Evolutionary conservation across 2,797 vertebrate species (phyloP).

Genomic region (Oreonectes daqikongensis): DNA sequence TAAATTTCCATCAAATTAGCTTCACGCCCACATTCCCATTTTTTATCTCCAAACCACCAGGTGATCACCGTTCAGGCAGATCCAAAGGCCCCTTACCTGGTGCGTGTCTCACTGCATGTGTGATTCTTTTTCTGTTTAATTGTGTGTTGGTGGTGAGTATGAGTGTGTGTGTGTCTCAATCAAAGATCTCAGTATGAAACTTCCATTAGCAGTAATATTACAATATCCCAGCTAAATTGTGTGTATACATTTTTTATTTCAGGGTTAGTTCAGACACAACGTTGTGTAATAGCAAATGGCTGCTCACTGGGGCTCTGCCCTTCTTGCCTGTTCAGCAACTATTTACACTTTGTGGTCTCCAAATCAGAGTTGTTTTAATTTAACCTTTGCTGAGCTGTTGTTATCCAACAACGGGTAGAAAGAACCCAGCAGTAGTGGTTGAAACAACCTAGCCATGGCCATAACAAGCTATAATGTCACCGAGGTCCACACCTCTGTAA

Average conservation of each 20-base stretch:
- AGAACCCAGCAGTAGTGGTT: too few relatives aligned
- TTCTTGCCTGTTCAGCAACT: neutral
- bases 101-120: constrained; percentile 24
- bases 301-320: neutral
- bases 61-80: constrained; percentile 46
- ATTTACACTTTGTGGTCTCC: neutral
- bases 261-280: constrained; percentile 9
- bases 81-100: constrained; percentile 33
- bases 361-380: too few relatives aligned
- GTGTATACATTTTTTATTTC: constrained; percentile 12
- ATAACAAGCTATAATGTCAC: too few relatives aligned
- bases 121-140: constrained; percentile 17
- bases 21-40: constrained; percentile 41
- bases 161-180: constrained; percentile 16
- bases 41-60: constrained; percentile 47
- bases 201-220: constrained; percentile 38
- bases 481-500: too few relatives aligned
- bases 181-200: constrained; percentile 47
- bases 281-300: constrained; percentile 1
- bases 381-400: too few relatives aligned
- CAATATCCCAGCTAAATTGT: constrained; percentile 22
- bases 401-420: too few relatives aligned
- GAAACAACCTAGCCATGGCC: too few relatives aligned
- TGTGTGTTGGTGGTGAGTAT: constrained; percentile 15
- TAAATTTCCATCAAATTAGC: constrained; percentile 50